phyloP scores from a whole-genome alignment of 1,140 invertebrate species.

The Gonioctena quinquepunctata region DNA sequence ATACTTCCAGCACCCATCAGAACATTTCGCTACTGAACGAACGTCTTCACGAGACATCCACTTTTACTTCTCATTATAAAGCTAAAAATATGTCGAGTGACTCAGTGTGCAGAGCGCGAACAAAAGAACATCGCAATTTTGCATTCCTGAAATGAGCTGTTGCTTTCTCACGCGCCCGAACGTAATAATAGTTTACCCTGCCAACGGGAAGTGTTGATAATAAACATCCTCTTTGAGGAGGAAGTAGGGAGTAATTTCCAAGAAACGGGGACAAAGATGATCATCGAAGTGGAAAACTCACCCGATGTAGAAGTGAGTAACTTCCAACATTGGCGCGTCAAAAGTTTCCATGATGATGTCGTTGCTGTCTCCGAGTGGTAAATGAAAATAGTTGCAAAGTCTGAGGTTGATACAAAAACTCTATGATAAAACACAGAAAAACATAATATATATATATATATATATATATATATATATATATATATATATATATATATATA shows the following conservation, averaged over 20 bases:
- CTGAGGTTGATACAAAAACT: too few species aligned
- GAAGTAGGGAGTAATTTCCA: background rate
- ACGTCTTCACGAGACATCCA: background rate
- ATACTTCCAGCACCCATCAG: too few species aligned
- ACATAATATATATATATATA: too few species aligned
- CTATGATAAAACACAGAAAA: too few species aligned
- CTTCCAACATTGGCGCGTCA: too few species aligned
- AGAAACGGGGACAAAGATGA: background rate
- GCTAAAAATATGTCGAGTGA: constrained; percentile 1
- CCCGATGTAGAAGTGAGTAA: too few species aligned
- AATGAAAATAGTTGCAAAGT: too few species aligned
- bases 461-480: too few species aligned
- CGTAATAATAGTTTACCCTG: background rate
- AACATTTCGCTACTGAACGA: background rate
- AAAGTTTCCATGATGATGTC: too few species aligned
- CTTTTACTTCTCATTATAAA: background rate
- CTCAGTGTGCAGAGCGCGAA: background rate
- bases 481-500: too few species aligned
- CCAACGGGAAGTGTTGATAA: background rate
- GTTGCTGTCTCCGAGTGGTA: too few species aligned
- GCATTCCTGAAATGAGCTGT: background rate
- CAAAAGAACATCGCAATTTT: background rate
- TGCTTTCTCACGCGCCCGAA: background rate
- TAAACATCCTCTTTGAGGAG: background rate
- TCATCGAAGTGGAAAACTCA: background rate